phyloP scores from a whole-genome alignment of 2,888 invertebrate genomes.

The Eupithecia vulgata region DNA sequence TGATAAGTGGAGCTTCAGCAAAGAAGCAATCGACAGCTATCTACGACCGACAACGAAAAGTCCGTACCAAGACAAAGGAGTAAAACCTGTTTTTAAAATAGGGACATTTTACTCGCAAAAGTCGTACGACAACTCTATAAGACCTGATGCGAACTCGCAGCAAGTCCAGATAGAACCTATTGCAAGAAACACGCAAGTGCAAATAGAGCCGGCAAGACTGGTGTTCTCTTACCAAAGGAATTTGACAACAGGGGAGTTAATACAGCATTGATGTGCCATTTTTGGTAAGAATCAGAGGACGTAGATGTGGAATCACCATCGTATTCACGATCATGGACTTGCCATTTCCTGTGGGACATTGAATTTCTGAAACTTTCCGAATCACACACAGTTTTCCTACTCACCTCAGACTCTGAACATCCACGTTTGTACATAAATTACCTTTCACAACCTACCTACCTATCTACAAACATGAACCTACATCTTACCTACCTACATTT shows the following conservation, averaged over 20 bases:
- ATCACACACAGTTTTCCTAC: conserved; percentile 31
- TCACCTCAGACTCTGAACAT: conserved; percentile 24
- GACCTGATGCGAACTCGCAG: conserved; percentile 79
- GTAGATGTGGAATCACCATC: conserved; percentile 50
- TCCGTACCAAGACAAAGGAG: conserved; percentile 70
- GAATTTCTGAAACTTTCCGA: conserved; percentile 27
- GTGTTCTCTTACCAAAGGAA: conserved; percentile 74
- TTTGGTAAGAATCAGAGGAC: conserved; percentile 72
- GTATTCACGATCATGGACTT: conserved; percentile 46
- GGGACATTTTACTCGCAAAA: conserved; percentile 79
- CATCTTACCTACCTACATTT: conserved; percentile 12
- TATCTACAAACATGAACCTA: conserved; percentile 22
- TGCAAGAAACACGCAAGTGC: conserved; percentile 74
- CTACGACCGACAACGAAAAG: conserved; percentile 83
- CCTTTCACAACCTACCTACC: conserved; percentile 1
- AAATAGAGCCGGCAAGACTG: conserved; percentile 77
- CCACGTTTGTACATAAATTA: conserved; percentile 31
- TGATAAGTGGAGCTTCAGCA: conserved; percentile 71
- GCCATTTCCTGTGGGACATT: conserved; percentile 43
- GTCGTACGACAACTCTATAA: conserved; percentile 75
- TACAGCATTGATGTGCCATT: conserved; percentile 70
- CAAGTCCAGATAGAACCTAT: conserved; percentile 72
- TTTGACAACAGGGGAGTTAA: conserved; percentile 65
- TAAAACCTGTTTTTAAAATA: conserved; percentile 74
- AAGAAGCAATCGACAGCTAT: conserved; percentile 69